These are phyloP conservation scores for Drosophila kohkoa DNA, from an alignment of 1,140 invertebrate species.

Conservation along the genomic window DNA sequence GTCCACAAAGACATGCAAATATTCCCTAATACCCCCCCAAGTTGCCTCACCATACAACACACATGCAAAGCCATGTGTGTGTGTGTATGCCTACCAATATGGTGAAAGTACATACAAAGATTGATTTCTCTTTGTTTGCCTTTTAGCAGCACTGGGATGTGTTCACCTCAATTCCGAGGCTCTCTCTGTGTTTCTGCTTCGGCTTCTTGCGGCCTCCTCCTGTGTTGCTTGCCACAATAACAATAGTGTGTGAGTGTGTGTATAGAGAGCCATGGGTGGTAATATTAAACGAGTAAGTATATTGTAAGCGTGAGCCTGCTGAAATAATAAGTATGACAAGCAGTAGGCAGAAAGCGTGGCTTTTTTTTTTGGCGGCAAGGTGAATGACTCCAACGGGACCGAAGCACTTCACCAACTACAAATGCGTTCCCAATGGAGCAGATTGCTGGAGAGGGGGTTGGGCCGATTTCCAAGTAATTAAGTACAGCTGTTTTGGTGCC, in stretches of 20 bases:
- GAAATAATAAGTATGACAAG: constrained; percentile 31
- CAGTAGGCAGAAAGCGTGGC: constrained; percentile 4
- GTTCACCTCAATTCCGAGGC: constrained; percentile 67
- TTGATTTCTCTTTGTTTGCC: constrained; percentile 82
- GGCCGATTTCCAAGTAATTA: constrained; percentile 74
- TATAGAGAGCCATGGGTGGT: constrained; percentile 24
- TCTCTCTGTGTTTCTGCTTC: constrained; percentile 28
- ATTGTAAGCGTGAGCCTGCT: constrained; percentile 25
- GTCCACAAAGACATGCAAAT: constrained; percentile 77
- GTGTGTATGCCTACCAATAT: constrained; percentile 59
- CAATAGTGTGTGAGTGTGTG: constrained; percentile 13
- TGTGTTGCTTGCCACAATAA: not conserved
- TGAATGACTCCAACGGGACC: constrained; percentile 68
- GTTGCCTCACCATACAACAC: constrained; percentile 12
- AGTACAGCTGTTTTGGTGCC: constrained; percentile 65
- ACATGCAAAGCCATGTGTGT: constrained; percentile 32
- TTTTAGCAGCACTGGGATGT: constrained; percentile 61
- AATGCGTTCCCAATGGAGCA: constrained; percentile 14
- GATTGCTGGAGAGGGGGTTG: not conserved
- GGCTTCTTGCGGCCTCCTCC: not conserved
- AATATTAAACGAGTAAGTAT: constrained; percentile 36
- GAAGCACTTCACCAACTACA: constrained; percentile 13
- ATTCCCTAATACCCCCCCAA: constrained; percentile 64
- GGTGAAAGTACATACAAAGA: constrained; percentile 72
- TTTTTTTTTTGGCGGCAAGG: constrained; percentile 49